A percentile compares a stretch with the other conserved stretches of the same genome.
Evolutionary conservation across 2,888 invertebrate species (phyloP).

Genomic region (Oxytorus armatus): DNA sequence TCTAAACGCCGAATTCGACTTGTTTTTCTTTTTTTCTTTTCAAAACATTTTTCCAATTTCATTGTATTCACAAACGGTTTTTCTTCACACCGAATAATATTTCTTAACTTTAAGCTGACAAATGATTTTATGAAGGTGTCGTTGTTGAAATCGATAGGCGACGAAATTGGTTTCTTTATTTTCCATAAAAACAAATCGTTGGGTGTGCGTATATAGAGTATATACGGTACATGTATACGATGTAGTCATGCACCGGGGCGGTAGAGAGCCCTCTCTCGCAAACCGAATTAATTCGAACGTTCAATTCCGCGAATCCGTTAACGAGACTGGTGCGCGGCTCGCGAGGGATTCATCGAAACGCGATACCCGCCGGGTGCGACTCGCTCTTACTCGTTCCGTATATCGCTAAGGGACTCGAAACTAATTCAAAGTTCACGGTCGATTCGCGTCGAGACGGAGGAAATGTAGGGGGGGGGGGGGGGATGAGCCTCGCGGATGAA

Average conservation of each 20-base stretch:
- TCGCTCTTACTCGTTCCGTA: slow-evolving; percentile 43
- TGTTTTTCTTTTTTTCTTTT: too few relatives aligned
- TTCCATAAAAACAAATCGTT: slow-evolving; percentile 18
- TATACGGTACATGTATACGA: slow-evolving; percentile 14
- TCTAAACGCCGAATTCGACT: too few relatives aligned
- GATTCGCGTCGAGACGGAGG: slow-evolving; percentile 48
- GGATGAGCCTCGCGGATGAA: slow-evolving; percentile 49
- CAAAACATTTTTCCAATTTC: too few relatives aligned
- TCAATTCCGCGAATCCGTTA: slow-evolving; percentile 73
- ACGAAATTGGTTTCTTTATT: too few relatives aligned
- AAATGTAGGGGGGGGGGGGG: not conserved
- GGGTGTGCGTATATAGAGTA: slow-evolving; percentile 24
- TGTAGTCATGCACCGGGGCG: slow-evolving; percentile 41
- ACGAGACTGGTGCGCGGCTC: slow-evolving; percentile 71
- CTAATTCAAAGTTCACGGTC: slow-evolving; percentile 66
- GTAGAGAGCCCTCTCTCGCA: slow-evolving; percentile 42
- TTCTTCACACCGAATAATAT: not conserved
- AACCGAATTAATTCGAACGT: slow-evolving; percentile 74
- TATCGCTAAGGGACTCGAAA: slow-evolving; percentile 61
- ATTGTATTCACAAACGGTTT: slow-evolving; percentile 37
- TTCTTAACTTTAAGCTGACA: slow-evolving; percentile 5
- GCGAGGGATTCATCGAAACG: slow-evolving; percentile 69
- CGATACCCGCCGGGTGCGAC: slow-evolving; percentile 67
- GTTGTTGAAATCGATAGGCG: too few relatives aligned
- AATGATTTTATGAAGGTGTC: not conserved